Evolutionary conservation across 2,113 vertebrate genomes (phyloP), one percentile per base, ranked within the genome.

Genomic region (Cromileptes altivelis): DNA sequence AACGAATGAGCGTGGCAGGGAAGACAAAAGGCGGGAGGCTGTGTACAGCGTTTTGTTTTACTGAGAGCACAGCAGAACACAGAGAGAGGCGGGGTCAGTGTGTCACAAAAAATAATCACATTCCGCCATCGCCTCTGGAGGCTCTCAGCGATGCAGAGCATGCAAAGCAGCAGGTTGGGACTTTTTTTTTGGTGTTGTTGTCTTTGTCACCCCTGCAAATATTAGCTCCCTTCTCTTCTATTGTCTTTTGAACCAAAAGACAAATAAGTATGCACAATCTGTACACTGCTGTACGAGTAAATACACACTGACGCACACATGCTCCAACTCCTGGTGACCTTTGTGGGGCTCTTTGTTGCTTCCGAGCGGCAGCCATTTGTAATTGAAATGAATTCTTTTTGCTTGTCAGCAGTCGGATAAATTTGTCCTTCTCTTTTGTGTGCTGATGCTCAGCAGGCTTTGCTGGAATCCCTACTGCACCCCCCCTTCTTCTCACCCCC

Each of bases 371-470:
- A 42, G 8, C 63, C 55, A 85, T 90, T 88, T 90, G 88, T 80
- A 86, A 91, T 89, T 87, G 55, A 90, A 90, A 84, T 80, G 2
- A 74, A 47, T 89, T 81, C 37, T 81, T 86, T 84, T 63, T 57
- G 53, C 78, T 80, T 70, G 85, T 85, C 77, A 79, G 88, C 83
- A 64, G 79, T 75, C 2, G 79, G 76, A 86, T 57, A 70, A 86
- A 91, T 84, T 7, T 63, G 78, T 88, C 83, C 77, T 56, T 62
- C 73, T 80, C 76, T 75, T 92, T 93, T 92, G 90, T 94, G 57
- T 70, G 82, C 19, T 1, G 70, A 81, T 21, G 53, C 75, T 87
- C 71, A 10, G 82, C 74, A 47, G 83, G 47, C 76, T 82, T 90
- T 88, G 82, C 87, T 85, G 76, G 82, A 81, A 76, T 74, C 80